Evolutionary conservation across 2,113 vertebrate species (phyloP).

Genomic region (Sigmodon hispidus): DNA sequence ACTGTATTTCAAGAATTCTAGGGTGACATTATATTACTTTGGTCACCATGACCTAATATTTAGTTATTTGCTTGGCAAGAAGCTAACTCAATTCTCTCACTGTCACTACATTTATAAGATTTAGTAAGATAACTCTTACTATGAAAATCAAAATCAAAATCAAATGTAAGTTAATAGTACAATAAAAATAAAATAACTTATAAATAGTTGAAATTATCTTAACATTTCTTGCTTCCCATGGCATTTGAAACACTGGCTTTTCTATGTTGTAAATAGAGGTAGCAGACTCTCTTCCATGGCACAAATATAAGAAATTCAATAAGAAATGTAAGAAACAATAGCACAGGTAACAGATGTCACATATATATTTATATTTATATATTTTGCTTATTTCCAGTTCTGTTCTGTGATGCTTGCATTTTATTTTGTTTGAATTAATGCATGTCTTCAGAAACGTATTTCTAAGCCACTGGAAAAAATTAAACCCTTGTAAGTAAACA

Average conservation of each 20-base stretch:
- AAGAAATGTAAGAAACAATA: background rate
- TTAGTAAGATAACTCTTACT: background rate
- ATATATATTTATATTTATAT: background rate
- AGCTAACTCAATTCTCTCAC: background rate
- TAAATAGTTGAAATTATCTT: conserved; percentile 20
- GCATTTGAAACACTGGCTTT: background rate
- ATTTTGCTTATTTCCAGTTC: background rate
- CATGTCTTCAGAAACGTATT: background rate
- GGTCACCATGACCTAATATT: conserved; percentile 33
- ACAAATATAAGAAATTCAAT: background rate
- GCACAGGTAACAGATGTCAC: background rate
- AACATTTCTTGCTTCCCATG: background rate
- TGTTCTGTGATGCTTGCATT: background rate
- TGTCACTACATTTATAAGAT: background rate
- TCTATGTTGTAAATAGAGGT: background rate
- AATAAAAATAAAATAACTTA: conserved; percentile 18
- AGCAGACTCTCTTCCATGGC: background rate
- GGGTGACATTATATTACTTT: background rate
- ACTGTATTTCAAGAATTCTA: conserved; percentile 27
- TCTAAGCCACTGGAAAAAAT: background rate
- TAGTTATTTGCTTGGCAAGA: conserved; percentile 31
- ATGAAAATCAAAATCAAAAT: background rate
- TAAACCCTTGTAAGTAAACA: background rate
- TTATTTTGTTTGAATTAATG: background rate
- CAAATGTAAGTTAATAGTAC: background rate